Evolutionary conservation across 2,113 vertebrate genomes (phyloP).

Genomic region (Semnornis frantzii): DNA sequence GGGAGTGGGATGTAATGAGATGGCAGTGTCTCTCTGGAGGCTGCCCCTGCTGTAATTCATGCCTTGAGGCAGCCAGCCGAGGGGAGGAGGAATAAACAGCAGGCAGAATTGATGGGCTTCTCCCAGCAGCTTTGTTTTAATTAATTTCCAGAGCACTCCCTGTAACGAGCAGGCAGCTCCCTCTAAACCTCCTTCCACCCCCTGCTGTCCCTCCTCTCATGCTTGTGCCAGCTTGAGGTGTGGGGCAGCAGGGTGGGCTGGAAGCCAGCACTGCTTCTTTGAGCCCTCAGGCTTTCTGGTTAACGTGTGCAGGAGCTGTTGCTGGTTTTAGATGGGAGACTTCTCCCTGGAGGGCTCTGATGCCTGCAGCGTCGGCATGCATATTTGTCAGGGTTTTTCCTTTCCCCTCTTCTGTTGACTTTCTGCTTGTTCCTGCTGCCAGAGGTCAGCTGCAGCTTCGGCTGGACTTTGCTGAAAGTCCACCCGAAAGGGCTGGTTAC

Average conservation of each 20-base stretch:
- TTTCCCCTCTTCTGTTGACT: constrained; percentile 10
- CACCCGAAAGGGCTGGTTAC: rapidly evolving
- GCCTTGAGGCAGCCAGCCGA: rapidly evolving
- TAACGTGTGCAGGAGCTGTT: not conserved
- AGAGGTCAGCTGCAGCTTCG: not conserved
- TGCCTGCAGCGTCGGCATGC: rapidly evolving
- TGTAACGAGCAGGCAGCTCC: not conserved
- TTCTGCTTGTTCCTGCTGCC: not conserved
- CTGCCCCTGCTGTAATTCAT: not conserved
- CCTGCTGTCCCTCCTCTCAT: rapidly evolving
- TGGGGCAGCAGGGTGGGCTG: rapidly evolving
- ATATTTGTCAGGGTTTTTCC: not conserved
- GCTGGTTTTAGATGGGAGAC: not conserved
- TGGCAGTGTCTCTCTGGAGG: not conserved
- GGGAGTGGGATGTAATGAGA: not conserved
- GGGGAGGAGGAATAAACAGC: not conserved
- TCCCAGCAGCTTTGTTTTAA: constrained; percentile 37
- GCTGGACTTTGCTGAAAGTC: constrained; percentile 17
- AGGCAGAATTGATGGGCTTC: constrained; percentile 23
- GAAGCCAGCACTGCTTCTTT: not conserved
- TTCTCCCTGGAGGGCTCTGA: not conserved
- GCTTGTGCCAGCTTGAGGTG: not conserved
- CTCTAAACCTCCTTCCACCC: not conserved
- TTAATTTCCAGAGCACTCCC: not conserved
- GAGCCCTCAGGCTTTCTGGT: not conserved